These are phyloP conservation scores for Sarcophaga bullata DNA, from an alignment of 1,140 invertebrate species.

Conservation along the genomic window DNA sequence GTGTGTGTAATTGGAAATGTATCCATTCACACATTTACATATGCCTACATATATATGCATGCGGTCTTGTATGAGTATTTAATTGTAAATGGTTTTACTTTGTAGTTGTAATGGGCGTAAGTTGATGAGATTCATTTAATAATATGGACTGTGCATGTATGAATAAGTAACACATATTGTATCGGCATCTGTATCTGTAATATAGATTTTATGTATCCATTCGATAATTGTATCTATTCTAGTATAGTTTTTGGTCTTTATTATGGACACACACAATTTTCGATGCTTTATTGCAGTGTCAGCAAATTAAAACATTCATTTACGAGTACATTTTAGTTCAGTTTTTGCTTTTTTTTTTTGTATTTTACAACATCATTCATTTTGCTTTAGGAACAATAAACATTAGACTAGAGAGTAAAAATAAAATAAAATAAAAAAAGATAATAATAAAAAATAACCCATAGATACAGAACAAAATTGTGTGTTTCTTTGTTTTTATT, in stretches of 20 bases:
- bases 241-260: background rate
- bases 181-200: background rate
- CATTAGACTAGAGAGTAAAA: background rate
- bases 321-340: background rate
- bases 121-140: background rate
- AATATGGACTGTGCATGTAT: background rate
- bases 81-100: background rate
- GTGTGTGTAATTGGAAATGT: no score
- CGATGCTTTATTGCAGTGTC: constrained; percentile 23
- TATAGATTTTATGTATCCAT: background rate
- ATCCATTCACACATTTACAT: no score
- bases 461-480: no score
- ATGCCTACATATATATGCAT: background rate
- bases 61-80: background rate
- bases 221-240: background rate
- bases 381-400: constrained; percentile 6
- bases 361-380: constrained; percentile 8
- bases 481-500: no score
- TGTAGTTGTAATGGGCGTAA: background rate
- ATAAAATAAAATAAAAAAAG: background rate
- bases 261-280: background rate
- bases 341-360: background rate
- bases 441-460: no score
- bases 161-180: background rate
- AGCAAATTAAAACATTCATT: constrained; percentile 40